A percentile compares a stretch with the other conserved stretches of the same genome.
Evolutionary conservation across 2,797 vertebrate species (phyloP).

Genomic region (Hyperoplus immaculatus): DNA sequence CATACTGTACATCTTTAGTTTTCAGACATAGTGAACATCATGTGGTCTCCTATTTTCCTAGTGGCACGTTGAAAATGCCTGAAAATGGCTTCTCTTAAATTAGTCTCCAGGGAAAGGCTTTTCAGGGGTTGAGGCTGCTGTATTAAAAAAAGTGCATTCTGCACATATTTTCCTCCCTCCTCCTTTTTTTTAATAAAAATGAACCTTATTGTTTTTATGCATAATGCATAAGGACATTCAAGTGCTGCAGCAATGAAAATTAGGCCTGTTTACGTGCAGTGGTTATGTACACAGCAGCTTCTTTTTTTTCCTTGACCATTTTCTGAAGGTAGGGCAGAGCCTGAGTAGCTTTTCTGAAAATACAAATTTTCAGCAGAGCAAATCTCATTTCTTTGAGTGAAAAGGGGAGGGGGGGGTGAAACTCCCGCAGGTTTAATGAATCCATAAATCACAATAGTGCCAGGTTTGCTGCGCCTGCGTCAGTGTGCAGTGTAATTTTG

Average conservation of each 20-base stretch:
- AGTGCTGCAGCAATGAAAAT: slow-evolving; percentile 85
- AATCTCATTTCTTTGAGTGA: slow-evolving; percentile 84
- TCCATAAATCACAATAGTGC: slow-evolving; percentile 97
- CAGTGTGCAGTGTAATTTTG: slow-evolving; percentile 91
- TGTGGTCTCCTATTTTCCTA: slow-evolving; percentile 67
- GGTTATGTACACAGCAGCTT: slow-evolving; percentile 78
- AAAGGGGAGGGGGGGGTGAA: slow-evolving; percentile 90
- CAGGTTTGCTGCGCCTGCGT: slow-evolving; percentile 91
- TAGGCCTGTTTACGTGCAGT: slow-evolving; percentile 81
- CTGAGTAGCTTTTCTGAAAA: slow-evolving; percentile 83
- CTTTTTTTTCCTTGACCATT: slow-evolving; percentile 68
- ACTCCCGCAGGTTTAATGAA: slow-evolving; percentile 94
- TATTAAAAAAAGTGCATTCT: slow-evolving; percentile 81
- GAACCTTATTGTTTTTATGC: slow-evolving; percentile 86
- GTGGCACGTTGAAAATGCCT: slow-evolving; percentile 79
- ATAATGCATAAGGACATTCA: slow-evolving; percentile 85
- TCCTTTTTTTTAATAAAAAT: slow-evolving; percentile 76
- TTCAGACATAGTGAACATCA: slow-evolving; percentile 54
- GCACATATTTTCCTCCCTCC: slow-evolving; percentile 77
- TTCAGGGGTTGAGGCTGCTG: slow-evolving; percentile 77
- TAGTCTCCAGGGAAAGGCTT: slow-evolving; percentile 78
- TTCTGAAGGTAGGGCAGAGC: slow-evolving; percentile 78
- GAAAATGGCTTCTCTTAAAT: slow-evolving; percentile 82
- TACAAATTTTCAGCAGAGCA: slow-evolving; percentile 83
- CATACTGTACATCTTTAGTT: slow-evolving; percentile 35